Base-by-base conservation (phyloP, 2,113 vertebrate genomes). In the Pelusios castaneus region DNA sequence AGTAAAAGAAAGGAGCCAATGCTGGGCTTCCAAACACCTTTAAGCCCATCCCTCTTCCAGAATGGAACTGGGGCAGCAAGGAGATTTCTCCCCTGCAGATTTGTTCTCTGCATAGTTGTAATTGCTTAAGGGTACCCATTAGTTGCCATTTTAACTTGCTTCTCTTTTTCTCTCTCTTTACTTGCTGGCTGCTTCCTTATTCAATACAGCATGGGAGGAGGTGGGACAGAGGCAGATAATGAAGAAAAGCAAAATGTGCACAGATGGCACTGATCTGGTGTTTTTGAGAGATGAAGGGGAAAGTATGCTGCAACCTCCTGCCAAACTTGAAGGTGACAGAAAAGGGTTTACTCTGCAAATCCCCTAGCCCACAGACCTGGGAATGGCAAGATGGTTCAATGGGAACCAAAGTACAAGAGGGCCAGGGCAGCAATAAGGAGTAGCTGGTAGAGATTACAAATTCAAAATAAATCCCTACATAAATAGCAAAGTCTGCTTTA, bases 381-480 rank as follows among this genome's bases (percentile, higher is more conserved):
- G 25, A 41, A 85, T 85, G 24, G 41, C 43, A 86, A 88, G 38
- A 5, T 88, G 2, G 54, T 76, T n/a, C 5, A 84, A 60, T 1
- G 1, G 70, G 41, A 31, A 81, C 4, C 34, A 56, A n/a, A 4
- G 2, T 2, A 91, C 77, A 3, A 21, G 82, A 3, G 88, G 76
- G 45, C 17, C 29, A 13, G 67, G 25, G 17, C 47, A 87, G 51
- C 92, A 83, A 5, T 77, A 94, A 92, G 85, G 77, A 43, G 4
- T 73, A 79, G 24, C 2, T 92, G 77, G 31, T 84, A 67, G 89
- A 43, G 51, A 25, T 45, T 82, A 38, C 67, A 80, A 70, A 60
- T 90, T 92, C 34, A 89, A n/a, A n/a, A n/a, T n/a, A n/a, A 89
- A 84, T 63, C 56, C 63, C 38, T 70, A 79, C 55, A 87, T 87